Percentiles rank a stretch among this genome's conserved stretches.
phyloP scores from a whole-genome alignment of 2,888 invertebrate genomes.

The Choreutis nemorana region DNA sequence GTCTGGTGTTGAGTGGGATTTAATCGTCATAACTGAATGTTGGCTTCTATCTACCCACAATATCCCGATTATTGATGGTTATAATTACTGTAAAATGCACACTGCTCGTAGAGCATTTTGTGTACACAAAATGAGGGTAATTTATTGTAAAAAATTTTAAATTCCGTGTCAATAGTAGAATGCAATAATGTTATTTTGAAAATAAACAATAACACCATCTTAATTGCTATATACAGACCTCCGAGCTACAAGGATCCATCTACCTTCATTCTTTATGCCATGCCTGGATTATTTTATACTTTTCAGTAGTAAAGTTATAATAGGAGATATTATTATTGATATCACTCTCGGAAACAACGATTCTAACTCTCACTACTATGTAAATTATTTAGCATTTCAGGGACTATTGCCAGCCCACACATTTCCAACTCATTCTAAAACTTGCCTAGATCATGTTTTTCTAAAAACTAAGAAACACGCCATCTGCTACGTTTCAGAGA shows the following conservation, averaged over 20 bases:
- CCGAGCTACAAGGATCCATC: constrained; percentile 8
- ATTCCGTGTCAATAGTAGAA: constrained; percentile 4
- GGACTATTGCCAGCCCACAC: constrained; percentile 7
- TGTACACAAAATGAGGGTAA: constrained; percentile 8
- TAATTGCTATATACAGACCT: constrained; percentile 11
- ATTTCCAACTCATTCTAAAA: constrained; percentile 3
- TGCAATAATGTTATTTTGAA: constrained; percentile 7
- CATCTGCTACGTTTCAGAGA: constrained; percentile 4
- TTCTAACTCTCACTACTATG: constrained; percentile 5
- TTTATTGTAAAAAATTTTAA: background rate
- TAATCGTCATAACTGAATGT: constrained; percentile 7
- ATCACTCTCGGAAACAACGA: constrained; percentile 5
- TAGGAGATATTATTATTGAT: constrained; percentile 12
- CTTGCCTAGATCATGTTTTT: constrained; percentile 10
- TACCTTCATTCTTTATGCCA: constrained; percentile 8
- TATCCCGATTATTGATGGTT: constrained; percentile 4
- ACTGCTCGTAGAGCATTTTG: constrained; percentile 7
- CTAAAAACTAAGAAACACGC: constrained; percentile 2
- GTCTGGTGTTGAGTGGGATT: constrained; percentile 4
- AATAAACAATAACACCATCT: constrained; percentile 3
- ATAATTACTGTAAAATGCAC: constrained; percentile 1
- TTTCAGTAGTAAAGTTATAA: constrained; percentile 8
- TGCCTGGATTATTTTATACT: constrained; percentile 4
- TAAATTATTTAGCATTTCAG: constrained; percentile 8
- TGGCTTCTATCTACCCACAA: constrained; percentile 5